These are phyloP conservation scores for Psilanteris sp. DNA, from an alignment of 1,140 invertebrate genomes.

Conservation along the genomic window DNA sequence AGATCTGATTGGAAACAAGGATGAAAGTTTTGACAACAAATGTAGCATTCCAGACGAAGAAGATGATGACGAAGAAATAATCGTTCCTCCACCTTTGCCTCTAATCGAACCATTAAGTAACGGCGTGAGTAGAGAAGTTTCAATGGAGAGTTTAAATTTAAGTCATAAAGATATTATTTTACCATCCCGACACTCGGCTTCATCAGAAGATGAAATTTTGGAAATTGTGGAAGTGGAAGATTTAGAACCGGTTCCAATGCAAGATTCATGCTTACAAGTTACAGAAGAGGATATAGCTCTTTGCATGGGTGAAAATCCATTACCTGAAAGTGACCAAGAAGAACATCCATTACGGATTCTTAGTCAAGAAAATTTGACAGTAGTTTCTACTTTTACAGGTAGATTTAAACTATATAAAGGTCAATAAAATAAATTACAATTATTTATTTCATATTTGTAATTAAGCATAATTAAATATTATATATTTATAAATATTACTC, in stretches of 20 bases:
- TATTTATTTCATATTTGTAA: too few species aligned
- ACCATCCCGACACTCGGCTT: conserved; percentile 74
- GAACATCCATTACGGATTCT: conserved; percentile 92
- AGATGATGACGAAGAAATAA: conserved; percentile 87
- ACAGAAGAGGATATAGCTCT: conserved; percentile 94
- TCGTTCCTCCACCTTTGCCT: conserved; percentile 87
- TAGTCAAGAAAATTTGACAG: conserved; percentile 93
- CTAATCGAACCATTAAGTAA: conserved; percentile 86
- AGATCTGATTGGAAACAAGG: conserved; percentile 69
- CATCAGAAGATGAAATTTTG: conserved; percentile 85
- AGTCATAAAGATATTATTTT: conserved; percentile 76
- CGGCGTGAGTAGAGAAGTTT: conserved; percentile 85
- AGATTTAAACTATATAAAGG: too few species aligned
- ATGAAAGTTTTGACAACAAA: conserved; percentile 70
- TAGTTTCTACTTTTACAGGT: conserved; percentile 91
- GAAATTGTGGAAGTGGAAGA: conserved; percentile 92
- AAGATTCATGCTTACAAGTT: conserved; percentile 91
- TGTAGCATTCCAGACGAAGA: conserved; percentile 76
- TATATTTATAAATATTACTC: too few species aligned
- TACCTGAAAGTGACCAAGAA: conserved; percentile 86
- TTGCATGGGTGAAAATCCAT: conserved; percentile 89
- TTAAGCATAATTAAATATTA: too few species aligned
- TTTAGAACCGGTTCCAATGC: conserved; percentile 89
- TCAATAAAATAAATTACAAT: too few species aligned
- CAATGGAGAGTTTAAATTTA: conserved; percentile 87